Evolutionary conservation across 2,113 vertebrate species (phyloP).

Genomic region (Helogale parvula): DNA sequence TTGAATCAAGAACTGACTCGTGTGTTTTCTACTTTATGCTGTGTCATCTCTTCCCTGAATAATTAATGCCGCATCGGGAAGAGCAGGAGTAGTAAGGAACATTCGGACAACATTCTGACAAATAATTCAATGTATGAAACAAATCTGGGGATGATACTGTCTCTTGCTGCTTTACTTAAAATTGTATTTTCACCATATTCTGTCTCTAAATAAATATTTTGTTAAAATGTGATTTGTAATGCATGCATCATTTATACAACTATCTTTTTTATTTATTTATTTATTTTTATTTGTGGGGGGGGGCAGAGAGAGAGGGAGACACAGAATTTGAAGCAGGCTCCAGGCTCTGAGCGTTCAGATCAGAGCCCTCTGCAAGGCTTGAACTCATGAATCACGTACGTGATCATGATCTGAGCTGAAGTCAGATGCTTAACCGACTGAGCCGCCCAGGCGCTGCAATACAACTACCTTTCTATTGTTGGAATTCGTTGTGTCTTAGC

Average conservation of each 20-base stretch:
- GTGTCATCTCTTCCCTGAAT: neutral
- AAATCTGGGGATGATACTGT: neutral
- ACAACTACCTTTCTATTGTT: neutral
- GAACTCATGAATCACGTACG: too few species aligned
- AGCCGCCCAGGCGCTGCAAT: too few species aligned
- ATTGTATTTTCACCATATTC: neutral
- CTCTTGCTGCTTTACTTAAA: slow-evolving; percentile 39
- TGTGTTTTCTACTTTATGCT: slow-evolving; percentile 1
- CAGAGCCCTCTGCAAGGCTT: too few species aligned
- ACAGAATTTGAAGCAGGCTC: too few species aligned
- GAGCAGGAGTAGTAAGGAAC: neutral
- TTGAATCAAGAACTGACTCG: neutral
- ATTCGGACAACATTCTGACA: neutral
- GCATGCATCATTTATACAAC: neutral
- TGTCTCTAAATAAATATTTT: neutral
- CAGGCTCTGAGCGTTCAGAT: too few species aligned
- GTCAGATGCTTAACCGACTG: too few species aligned
- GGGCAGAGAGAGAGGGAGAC: too few species aligned
- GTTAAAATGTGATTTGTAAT: neutral
- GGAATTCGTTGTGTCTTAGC: neutral
- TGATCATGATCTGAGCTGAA: too few species aligned
- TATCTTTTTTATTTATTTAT: neutral
- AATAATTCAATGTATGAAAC: neutral
- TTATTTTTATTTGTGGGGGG: too few species aligned
- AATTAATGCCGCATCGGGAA: neutral